Conservation (phyloP, 2,888 invertebrate species). For the Trichacis sp. region DNA sequence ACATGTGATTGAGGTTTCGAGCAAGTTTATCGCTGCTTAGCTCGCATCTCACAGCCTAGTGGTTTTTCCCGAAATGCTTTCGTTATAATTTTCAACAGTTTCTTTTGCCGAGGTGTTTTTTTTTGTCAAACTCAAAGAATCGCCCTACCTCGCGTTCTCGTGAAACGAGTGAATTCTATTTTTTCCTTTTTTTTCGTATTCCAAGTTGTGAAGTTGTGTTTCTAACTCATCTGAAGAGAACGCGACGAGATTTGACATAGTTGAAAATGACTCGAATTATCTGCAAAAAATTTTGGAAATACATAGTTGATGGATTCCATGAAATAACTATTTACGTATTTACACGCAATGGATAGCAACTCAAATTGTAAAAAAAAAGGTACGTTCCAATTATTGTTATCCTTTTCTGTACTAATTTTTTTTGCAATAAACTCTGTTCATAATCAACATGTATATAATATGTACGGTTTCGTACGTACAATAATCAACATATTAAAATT, state of each 20-base stretch:
- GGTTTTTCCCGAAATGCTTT: conserved; percentile 53
- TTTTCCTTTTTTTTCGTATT: too few species aligned
- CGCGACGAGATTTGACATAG: background rate
- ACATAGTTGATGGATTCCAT: background rate
- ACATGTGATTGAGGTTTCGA: conserved; percentile 68
- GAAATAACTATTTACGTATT: background rate
- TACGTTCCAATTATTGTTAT: too few species aligned
- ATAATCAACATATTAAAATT: conserved; percentile 63
- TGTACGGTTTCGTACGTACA: conserved; percentile 7
- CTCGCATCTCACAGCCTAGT: conserved; percentile 68
- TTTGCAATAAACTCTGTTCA: conserved; percentile 46
- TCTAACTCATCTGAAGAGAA: background rate
- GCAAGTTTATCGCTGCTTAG: conserved; percentile 64
- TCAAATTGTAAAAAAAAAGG: background rate
- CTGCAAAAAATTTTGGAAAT: background rate
- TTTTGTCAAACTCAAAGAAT: background rate
- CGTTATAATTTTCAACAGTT: conserved; percentile 50
- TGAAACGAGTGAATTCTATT: background rate
- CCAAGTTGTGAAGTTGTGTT: too few species aligned
- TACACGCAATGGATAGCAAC: background rate
- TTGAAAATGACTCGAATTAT: too few species aligned
- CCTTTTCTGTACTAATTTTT: too few species aligned
- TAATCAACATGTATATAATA: conserved; percentile 57
- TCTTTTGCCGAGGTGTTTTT: background rate
- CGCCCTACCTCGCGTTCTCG: background rate